Percentiles rank a stretch among this genome's conserved stretches.
Evolutionary conservation across 1,140 invertebrate genomes (phyloP).

Genomic region (Drosophila sucinea): DNA sequence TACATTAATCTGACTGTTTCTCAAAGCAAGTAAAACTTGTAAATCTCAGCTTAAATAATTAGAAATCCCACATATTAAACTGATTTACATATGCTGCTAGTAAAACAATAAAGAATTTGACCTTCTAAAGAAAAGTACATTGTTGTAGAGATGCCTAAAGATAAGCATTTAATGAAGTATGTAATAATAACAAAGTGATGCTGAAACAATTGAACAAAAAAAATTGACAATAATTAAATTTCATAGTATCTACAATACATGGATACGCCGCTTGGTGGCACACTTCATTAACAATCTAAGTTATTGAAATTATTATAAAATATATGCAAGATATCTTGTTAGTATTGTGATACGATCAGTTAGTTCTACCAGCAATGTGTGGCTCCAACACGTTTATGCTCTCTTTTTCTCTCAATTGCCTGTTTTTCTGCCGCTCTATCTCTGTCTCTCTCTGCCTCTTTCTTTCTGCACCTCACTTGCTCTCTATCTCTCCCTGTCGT

Average conservation of each 20-base stretch:
- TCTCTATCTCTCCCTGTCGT: constrained; percentile 38
- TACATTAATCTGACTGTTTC: background rate
- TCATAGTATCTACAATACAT: background rate
- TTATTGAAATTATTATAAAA: background rate
- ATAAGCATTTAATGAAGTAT: background rate
- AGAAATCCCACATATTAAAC: constrained; percentile 7
- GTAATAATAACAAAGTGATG: background rate
- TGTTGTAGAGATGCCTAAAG: background rate
- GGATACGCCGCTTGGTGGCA: background rate
- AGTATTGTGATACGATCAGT: constrained; percentile 4
- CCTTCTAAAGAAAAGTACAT: background rate
- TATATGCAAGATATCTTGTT: background rate
- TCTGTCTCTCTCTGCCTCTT: constrained; percentile 4
- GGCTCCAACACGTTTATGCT: background rate
- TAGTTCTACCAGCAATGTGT: background rate
- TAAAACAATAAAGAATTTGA: background rate
- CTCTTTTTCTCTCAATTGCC: background rate
- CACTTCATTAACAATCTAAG: constrained; percentile 8
- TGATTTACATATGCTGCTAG: constrained; percentile 3
- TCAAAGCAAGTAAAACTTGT: background rate
- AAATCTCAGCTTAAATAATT: constrained; percentile 2
- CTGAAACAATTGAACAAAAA: background rate
- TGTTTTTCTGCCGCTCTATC: background rate
- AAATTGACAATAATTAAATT: background rate
- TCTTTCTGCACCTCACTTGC: background rate